Conservation (phyloP, 1,140 invertebrate genomes). For the Eurytemora carolleeae region DNA sequence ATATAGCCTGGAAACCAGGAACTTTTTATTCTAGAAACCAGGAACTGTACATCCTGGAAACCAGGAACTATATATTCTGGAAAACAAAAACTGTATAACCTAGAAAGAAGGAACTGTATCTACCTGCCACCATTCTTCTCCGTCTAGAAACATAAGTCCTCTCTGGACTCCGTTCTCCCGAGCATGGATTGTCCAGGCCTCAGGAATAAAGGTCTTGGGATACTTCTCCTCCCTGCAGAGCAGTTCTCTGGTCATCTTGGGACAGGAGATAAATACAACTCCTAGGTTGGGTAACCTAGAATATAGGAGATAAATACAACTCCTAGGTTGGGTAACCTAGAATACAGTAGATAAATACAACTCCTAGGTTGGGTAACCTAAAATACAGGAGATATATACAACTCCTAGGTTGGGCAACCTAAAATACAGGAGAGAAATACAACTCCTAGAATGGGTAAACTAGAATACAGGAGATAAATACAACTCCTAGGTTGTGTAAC, state of each 20-base stretch:
- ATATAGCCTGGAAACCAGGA: no score
- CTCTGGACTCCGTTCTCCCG: background rate
- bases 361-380: background rate
- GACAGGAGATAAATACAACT: background rate
- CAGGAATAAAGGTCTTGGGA: background rate
- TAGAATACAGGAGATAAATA: no score
- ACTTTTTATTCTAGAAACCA: no score
- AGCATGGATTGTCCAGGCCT: background rate
- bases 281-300: background rate
- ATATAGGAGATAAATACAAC: background rate
- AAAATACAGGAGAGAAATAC: no score
- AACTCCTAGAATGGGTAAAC: no score
- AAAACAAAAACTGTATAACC: no score
- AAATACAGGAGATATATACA: background rate
- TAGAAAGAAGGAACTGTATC: no score
- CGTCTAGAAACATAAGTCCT: background rate
- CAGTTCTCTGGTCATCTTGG: background rate
- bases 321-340: background rate
- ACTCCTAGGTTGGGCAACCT: background rate
- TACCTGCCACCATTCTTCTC: background rate
- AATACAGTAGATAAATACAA: no score
- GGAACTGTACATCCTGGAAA: no score
- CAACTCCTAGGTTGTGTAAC: no score
- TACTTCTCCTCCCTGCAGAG: background rate
- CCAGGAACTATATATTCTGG: no score